A percentile compares a stretch with the other conserved stretches of the same genome.
These are phyloP conservation scores for Brachionus manjavacas DNA, from an alignment of 1,140 invertebrate species.

Conservation along the genomic window DNA sequence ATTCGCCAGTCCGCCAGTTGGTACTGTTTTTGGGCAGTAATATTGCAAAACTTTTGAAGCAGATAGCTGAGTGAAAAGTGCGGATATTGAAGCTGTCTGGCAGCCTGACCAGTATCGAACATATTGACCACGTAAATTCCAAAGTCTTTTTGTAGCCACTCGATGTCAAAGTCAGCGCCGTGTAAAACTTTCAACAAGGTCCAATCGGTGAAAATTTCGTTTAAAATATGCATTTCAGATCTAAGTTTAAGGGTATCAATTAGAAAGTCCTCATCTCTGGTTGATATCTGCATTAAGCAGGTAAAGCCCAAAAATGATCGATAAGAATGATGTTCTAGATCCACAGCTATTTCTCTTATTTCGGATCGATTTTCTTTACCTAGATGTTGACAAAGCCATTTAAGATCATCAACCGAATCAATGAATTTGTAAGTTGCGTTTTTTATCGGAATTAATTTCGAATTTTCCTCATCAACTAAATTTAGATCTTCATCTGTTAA, in stretches of 20 bases:
- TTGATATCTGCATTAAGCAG: conserved; percentile 91
- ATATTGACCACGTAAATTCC: conserved; percentile 91
- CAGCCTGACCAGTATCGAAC: conserved; percentile 90
- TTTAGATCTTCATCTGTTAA: background rate
- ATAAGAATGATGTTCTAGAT: conserved; percentile 75
- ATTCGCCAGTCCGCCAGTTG: conserved; percentile 90
- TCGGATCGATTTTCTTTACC: conserved; percentile 54
- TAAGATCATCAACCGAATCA: conserved; percentile 65
- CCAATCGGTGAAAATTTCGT: conserved; percentile 85
- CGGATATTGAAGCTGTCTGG: conserved; percentile 66
- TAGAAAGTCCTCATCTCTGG: conserved; percentile 76
- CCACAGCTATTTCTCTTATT: conserved; percentile 71
- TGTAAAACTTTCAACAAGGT: conserved; percentile 88
- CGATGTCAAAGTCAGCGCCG: conserved; percentile 79
- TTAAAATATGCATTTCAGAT: conserved; percentile 74
- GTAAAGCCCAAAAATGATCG: conserved; percentile 75
- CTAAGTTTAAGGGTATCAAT: conserved; percentile 79
- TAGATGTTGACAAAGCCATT: conserved; percentile 66
- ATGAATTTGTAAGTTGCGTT: conserved; percentile 68
- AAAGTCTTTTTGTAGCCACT: conserved; percentile 91
- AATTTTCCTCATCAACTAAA: conserved; percentile 43
- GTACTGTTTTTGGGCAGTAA: conserved; percentile 78
- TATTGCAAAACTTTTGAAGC: conserved; percentile 71
- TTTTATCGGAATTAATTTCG: conserved; percentile 54
- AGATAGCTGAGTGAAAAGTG: conserved; percentile 73